Conservation (phyloP, 2,113 vertebrate genomes). For the Sitta europaea region DNA sequence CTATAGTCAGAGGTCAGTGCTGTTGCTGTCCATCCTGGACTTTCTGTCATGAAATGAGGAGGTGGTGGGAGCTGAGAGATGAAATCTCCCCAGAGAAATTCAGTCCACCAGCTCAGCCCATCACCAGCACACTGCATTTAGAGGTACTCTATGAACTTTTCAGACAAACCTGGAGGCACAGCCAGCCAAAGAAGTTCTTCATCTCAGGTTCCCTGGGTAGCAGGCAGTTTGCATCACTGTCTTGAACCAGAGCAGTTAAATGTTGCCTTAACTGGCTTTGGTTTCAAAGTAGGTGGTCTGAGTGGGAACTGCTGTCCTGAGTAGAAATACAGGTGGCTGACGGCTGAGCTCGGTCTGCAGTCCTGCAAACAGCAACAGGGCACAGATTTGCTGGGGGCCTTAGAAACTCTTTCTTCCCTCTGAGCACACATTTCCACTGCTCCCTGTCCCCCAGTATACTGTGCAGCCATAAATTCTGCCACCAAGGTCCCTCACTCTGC, state of each 20-base stretch:
- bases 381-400: neutral
- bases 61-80: neutral
- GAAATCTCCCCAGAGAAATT: neutral
- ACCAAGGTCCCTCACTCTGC: neutral
- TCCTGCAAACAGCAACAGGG: neutral
- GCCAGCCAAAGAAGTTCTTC: neutral
- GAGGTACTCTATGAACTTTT: neutral
- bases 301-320: neutral
- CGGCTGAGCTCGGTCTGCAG: neutral
- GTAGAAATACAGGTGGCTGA: conserved; percentile 47
- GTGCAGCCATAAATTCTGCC: neutral
- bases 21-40: neutral
- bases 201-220: neutral
- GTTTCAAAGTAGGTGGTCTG: conserved; percentile 60
- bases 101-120: neutral
- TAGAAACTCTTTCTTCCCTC: neutral
- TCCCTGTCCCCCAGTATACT: neutral
- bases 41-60: neutral
- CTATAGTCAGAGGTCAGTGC: neutral
- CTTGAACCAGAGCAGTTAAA: neutral
- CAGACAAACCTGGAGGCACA: neutral
- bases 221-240: neutral
- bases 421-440: neutral
- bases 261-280: neutral
- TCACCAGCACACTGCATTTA: neutral